Base-by-base conservation (phyloP, 23 tunicate species). In the Ascidia mentula region DNA sequence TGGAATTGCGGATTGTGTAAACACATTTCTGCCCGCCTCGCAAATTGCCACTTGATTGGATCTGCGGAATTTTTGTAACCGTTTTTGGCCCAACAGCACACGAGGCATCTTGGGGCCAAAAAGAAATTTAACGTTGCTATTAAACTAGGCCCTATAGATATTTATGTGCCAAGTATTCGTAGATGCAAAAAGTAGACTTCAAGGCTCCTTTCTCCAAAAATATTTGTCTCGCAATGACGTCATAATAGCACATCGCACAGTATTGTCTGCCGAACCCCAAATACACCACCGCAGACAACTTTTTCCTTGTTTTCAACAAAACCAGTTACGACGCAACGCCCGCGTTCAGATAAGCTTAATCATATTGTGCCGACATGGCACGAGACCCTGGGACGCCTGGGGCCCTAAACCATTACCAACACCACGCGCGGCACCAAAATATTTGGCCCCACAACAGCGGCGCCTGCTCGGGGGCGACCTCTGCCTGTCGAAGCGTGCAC, bases 1-100 rank as follows among this genome's bases (percentile, higher is more conserved):
- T 53, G 22, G 28, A 53, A 53, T 53, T 53, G 65, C 65, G 65
- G 65, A 53, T 53, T 53, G 65, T 53, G 65, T 53, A 53, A 53
- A 53, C 65, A 53, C 28, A 53, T 53, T 53, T 26, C 24, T 28
- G 2, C 28, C 1, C 65, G 65, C 65, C 65, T 53, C 7, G 2
- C 22, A 53, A 53, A 53, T 53, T 53, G 65, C 65, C 22, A 53
- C 65, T 53, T 53, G 65, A 28, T 53, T 53, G 13, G 13, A 53
- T 53, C 65, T 26, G 13, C 22, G 65, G 65, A 53, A 53, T 53
- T 53, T 53, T n/a, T n/a, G n/a, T n/a, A n/a, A n/a, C n/a, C n/a
- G n/a, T n/a, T n/a, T n/a, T n/a, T n/a, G n/a, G n/a, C n/a, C n/a
- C n/a, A n/a, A n/a, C n/a, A n/a, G n/a, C n/a, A n/a, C n/a, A n/a